Evolutionary conservation across 1,140 invertebrate genomes (phyloP).

Genomic region (Acyrthosiphon pisum): DNA sequence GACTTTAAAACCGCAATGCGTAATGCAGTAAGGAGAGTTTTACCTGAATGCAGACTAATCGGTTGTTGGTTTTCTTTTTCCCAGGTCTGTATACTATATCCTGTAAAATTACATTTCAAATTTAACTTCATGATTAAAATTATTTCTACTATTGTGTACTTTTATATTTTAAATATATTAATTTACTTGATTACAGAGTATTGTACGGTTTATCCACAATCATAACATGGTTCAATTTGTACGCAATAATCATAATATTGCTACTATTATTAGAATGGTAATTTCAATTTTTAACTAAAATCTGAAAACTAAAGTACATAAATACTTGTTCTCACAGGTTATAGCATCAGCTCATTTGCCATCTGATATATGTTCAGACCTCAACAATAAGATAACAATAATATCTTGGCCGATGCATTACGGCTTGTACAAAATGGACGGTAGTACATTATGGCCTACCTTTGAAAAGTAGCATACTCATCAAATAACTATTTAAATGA

Average conservation of each 20-base stretch:
- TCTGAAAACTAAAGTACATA: neutral
- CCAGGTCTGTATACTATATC: constrained; percentile 2
- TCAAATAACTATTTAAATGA: too few relatives aligned
- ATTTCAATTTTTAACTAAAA: neutral
- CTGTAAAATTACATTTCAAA: neutral
- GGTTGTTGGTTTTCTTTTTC: neutral
- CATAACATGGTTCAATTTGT: neutral
- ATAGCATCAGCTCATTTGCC: neutral
- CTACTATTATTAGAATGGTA: too few relatives aligned
- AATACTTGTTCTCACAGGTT: neutral
- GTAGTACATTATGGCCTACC: neutral
- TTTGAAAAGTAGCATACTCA: too few relatives aligned
- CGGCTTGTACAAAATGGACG: neutral
- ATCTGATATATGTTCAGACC: neutral
- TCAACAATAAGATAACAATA: too few relatives aligned
- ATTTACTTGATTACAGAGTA: too few relatives aligned
- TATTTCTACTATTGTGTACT: too few relatives aligned
- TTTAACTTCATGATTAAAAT: too few relatives aligned
- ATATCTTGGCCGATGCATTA: too few relatives aligned
- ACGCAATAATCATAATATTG: neutral
- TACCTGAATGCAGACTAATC: neutral
- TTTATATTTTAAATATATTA: too few relatives aligned
- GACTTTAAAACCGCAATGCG: constrained; percentile 22
- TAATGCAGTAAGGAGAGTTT: neutral
- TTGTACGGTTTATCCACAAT: neutral